Conservation (phyloP, 2,888 invertebrate species). For the Spatulosminthurus flaviceps region DNA sequence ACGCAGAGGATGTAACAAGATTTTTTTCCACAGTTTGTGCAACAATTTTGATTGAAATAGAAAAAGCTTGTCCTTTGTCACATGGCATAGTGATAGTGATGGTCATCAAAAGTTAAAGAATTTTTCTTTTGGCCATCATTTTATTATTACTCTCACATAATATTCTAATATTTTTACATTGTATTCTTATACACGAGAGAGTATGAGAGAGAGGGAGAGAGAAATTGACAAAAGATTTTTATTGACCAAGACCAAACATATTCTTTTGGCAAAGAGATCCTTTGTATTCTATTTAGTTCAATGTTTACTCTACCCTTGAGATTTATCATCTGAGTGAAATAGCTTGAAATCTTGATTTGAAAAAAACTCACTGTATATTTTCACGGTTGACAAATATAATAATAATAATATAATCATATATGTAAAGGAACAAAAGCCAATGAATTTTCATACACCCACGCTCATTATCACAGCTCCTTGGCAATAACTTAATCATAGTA, state of each 20-base stretch:
- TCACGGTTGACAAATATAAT: neutral
- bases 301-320: constrained; percentile 29
- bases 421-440: neutral
- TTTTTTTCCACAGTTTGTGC: neutral
- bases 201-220: neutral
- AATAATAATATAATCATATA: neutral
- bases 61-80: no score
- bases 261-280: neutral
- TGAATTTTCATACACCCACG: no score
- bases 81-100: no score
- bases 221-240: neutral
- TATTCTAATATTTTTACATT: neutral
- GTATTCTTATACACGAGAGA: neutral
- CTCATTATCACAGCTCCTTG: no score
- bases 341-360: neutral
- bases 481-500: no score
- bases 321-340: neutral
- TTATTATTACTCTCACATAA: no score
- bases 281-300: constrained; percentile 33
- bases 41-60: neutral
- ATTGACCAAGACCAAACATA: constrained; percentile 28
- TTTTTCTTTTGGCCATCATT: no score
- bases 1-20: no score
- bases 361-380: neutral
- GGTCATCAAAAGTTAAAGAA: no score